Base-by-base conservation (phyloP, 2,888 invertebrate species). In the Quadriops clusia region DNA sequence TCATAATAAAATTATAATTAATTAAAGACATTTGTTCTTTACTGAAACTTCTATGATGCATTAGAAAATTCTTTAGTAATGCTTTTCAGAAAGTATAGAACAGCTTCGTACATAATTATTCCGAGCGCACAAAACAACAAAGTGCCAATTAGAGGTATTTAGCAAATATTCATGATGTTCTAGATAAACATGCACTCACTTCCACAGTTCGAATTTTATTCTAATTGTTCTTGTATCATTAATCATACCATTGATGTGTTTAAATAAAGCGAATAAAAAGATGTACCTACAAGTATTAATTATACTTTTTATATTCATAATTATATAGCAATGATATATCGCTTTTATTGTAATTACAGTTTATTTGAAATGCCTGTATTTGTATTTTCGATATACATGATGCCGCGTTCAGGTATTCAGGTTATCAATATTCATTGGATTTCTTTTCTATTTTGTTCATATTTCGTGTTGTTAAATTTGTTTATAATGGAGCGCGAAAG, bases 181-280 rank as follows among this genome's bases (percentile, higher is more conserved):
- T 42, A 41, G 41, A 41, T 40, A 43, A 42, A 43, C 43, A 42
- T 40, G 41, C 39, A 43, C 34, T 36, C 23, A 11, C 24, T 10
- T 28, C 23, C 16, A 32, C 30, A 27, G 36, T 34, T 39, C 36
- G 39, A 38, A 39, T 42, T 40, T 44, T 44, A 42, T 43, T 44
- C 43, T 44, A 44, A 46, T 46, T 44, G 44, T 44, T 37, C 42
- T 31, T 34, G 33, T 24, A 32, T 42, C 46, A 46, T 46, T 46
- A 46, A 46, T 46, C 46, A 46, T 44, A 38, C 33, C 44, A 46
- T 46, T 43, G 46, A 45, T 45, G 43, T 44, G 43, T 43, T 44
- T 42, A 45, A 46, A 45, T 45, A 45, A 45, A 46, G 21, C 13
- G 18, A 15, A 20, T 6, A 29, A 21, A 29, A 28, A 36, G 32